Conservation (phyloP, 2,113 vertebrate species). For the Ibidorhyncha struthersii region DNA sequence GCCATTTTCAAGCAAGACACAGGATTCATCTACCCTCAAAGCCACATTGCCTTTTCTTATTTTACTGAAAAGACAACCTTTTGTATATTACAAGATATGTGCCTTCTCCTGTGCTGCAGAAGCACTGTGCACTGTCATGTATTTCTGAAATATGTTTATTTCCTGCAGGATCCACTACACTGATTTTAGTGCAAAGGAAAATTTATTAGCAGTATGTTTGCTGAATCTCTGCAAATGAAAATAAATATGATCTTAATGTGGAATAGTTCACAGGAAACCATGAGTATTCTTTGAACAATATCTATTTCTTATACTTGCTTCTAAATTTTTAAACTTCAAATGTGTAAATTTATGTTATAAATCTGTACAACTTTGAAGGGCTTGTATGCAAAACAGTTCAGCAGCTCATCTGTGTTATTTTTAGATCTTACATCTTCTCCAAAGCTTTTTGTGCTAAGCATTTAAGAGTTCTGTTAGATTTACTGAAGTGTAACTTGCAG, state of each 20-base stretch:
- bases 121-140: neutral
- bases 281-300: neutral
- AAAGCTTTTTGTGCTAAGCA: neutral
- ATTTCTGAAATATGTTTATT: neutral
- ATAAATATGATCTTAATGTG: neutral
- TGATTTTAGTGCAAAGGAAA: neutral
- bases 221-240: neutral
- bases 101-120: neutral
- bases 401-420: neutral
- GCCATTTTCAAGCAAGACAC: neutral
- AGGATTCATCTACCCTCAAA: neutral
- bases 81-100: neutral
- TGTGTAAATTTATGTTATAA: neutral
- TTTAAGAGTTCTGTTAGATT: neutral
- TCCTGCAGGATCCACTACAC: neutral
- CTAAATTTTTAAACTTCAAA: neutral
- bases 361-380: neutral
- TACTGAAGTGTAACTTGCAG: neutral
- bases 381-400: neutral
- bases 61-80: neutral
- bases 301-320: neutral
- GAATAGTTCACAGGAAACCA: neutral
- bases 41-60: neutral
- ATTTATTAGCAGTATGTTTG: neutral
- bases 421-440: neutral